These are phyloP conservation scores for Phyllotreta cruciferae DNA, from an alignment of 2,888 invertebrate species.

Conservation along the genomic window DNA sequence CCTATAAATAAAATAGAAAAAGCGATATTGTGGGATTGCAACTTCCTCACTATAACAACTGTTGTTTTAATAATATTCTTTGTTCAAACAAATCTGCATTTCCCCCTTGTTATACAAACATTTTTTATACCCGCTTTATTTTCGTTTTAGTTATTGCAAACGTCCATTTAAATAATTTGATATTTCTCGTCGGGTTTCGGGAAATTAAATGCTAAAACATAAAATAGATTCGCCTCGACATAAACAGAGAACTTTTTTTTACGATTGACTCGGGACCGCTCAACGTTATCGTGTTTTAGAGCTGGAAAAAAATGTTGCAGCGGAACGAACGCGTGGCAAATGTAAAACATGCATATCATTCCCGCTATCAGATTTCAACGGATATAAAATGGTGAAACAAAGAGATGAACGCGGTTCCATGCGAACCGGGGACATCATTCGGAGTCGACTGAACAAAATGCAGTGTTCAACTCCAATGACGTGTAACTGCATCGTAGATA, in stretches of 20 bases:
- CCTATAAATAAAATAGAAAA: too few relatives aligned
- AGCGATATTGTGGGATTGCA: too few relatives aligned
- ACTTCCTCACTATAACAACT: too few relatives aligned
- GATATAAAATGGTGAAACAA: conserved; percentile 36
- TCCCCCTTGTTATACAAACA: too few relatives aligned
- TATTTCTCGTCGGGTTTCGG: too few relatives aligned
- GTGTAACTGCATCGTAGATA: conserved; percentile 49
- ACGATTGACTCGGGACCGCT: conserved; percentile 7
- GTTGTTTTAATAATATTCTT: too few relatives aligned
- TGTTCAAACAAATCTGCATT: too few relatives aligned
- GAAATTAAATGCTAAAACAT: too few relatives aligned
- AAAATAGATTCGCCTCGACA: too few relatives aligned
- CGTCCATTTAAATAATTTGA: too few relatives aligned
- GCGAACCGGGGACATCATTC: conserved; percentile 33
- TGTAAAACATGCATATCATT: conserved; percentile 24
- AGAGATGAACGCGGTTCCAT: conserved; percentile 22
- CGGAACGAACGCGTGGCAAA: background rate
- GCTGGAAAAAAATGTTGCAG: background rate
- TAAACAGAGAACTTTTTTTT: background rate
- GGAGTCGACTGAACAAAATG: conserved; percentile 37
- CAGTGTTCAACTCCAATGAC: conserved; percentile 45
- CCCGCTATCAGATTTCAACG: conserved; percentile 35
- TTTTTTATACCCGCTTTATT: too few relatives aligned
- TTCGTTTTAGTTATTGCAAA: too few relatives aligned
- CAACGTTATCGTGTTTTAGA: background rate